These are phyloP conservation scores for Hippocampus abdominalis DNA, from an alignment of 2,113 vertebrate genomes.

Conservation along the genomic window DNA sequence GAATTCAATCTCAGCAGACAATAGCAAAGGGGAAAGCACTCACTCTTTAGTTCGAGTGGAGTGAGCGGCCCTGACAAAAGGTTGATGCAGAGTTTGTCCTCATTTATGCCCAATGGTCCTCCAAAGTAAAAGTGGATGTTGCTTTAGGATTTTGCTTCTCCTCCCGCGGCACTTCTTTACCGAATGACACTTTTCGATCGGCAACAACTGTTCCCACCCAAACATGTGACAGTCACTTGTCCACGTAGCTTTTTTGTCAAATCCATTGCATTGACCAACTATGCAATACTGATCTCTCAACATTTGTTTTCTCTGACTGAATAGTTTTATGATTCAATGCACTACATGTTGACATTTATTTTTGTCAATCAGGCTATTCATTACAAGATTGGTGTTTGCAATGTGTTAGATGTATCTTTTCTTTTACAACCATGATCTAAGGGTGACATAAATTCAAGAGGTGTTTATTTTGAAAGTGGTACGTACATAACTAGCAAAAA, in stretches of 20 bases:
- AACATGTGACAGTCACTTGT: conserved; percentile 1
- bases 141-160: conserved; percentile 13
- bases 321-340: conserved; percentile 44
- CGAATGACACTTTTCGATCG: neutral
- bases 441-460: conserved; percentile 81
- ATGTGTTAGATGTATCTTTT: conserved; percentile 76
- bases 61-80: conserved; percentile 62
- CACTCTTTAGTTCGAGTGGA: conserved; percentile 51
- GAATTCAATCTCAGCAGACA: conserved; percentile 76
- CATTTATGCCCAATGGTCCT: conserved; percentile 55
- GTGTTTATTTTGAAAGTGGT: conserved; percentile 82
- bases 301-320: conserved; percentile 40
- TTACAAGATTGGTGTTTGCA: conserved; percentile 75
- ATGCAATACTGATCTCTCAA: conserved; percentile 18
- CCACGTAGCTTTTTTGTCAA: conserved; percentile 65
- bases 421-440: conserved; percentile 73
- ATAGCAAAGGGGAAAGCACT: conserved; percentile 52
- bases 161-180: conserved; percentile 2
- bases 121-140: conserved; percentile 31
- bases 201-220: neutral
- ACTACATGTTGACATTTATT: conserved; percentile 41
- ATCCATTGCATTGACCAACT: conserved; percentile 28
- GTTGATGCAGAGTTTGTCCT: conserved; percentile 63
- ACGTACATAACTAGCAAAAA: conserved; percentile 91
- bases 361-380: conserved; percentile 64